phyloP scores from a whole-genome alignment of 1,140 invertebrate genomes.

The Latrodectus geometricus region DNA sequence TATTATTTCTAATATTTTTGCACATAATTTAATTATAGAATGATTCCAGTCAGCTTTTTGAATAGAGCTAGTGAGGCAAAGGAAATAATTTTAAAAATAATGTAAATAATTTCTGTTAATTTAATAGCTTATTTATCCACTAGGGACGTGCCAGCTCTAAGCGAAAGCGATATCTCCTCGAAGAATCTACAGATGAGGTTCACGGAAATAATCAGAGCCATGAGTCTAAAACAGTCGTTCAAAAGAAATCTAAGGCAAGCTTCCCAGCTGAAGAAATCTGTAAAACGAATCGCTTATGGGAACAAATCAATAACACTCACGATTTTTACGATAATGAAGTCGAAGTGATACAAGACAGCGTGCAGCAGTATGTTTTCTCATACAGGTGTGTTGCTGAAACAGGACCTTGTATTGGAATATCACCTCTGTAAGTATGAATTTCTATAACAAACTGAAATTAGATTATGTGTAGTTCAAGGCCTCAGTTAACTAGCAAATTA shows the following conservation, averaged over 20 bases:
- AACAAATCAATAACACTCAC: conserved; percentile 64
- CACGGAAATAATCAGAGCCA: not conserved
- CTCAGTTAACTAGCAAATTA: no score
- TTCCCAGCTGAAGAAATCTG: conserved; percentile 65
- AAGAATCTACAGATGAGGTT: conserved; percentile 17
- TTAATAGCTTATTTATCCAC: not conserved
- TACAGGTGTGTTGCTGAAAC: conserved; percentile 62
- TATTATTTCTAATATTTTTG: not conserved
- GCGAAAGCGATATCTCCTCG: conserved; percentile 23
- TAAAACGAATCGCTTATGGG: conserved; percentile 64
- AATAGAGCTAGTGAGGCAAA: no score
- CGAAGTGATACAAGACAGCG: conserved; percentile 63
- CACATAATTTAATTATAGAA: not conserved
- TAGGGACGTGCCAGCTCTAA: conserved; percentile 33
- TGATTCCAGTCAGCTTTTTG: not conserved
- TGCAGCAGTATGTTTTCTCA: conserved; percentile 64
- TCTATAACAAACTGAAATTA: no score
- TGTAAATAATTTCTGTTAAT: no score
- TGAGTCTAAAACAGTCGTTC: not conserved
- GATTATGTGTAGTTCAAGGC: no score
- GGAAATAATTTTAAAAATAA: no score
- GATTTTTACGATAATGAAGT: conserved; percentile 64
- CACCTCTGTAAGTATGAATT: conserved; percentile 45
- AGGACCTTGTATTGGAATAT: conserved; percentile 55
- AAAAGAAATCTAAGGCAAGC: conserved; percentile 20